Evolutionary conservation across 2,113 vertebrate genomes (phyloP).

Genomic region (Pluvialis apricaria): DNA sequence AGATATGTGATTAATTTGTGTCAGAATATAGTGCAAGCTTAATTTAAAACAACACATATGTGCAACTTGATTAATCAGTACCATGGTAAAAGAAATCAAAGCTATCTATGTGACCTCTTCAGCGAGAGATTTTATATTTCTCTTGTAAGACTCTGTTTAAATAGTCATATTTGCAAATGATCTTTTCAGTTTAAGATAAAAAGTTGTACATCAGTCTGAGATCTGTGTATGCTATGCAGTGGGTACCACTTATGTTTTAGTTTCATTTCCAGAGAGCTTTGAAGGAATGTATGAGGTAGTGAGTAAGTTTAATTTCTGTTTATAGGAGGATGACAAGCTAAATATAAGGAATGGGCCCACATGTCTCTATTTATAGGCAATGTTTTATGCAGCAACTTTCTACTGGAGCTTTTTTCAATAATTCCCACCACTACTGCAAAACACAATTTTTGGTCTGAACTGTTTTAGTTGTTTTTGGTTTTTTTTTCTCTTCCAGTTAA

Average conservation of each 20-base stretch:
- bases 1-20: neutral
- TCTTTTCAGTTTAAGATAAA: neutral
- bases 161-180: neutral
- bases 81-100: neutral
- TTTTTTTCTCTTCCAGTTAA: neutral
- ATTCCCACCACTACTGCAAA: neutral
- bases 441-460: neutral
- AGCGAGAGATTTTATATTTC: neutral
- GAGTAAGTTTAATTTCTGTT: neutral
- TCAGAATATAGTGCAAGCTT: neutral
- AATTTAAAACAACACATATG: neutral
- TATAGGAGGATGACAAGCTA: neutral
- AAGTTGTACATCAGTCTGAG: neutral
- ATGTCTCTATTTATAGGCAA: neutral
- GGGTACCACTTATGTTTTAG: neutral
- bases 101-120: accelerated
- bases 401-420: neutral
- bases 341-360: neutral
- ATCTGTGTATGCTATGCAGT: neutral
- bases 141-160: neutral
- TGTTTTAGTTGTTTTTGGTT: neutral
- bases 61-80: neutral
- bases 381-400: neutral
- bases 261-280: neutral
- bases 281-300: neutral